Conservation (phyloP, 2,888 invertebrate genomes). For the Torymus aiolomorphi region DNA sequence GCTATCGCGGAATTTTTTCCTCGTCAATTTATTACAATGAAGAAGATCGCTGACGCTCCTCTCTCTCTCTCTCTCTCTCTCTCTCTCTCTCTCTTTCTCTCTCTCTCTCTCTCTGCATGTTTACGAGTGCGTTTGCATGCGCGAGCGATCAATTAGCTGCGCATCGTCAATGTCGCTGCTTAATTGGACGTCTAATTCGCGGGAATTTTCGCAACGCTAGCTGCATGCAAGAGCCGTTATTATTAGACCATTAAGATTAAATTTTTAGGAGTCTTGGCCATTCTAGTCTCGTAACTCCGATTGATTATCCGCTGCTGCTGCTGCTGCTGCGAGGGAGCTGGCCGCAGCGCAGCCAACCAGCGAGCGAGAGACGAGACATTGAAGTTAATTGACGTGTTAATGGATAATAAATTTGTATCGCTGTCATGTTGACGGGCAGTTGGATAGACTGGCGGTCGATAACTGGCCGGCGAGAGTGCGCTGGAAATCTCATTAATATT, state of each 20-base stretch:
- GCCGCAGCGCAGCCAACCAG: conserved; percentile 2
- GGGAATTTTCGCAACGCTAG: conserved; percentile 28
- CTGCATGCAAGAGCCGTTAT: conserved; percentile 10
- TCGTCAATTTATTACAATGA: background rate
- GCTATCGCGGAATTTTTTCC: background rate
- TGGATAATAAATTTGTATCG: conserved; percentile 71
- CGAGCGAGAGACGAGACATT: conserved; percentile 60
- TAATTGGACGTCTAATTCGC: conserved; percentile 39
- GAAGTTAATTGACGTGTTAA: conserved; percentile 71
- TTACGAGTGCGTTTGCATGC: background rate
- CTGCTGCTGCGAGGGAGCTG: conserved; percentile 13
- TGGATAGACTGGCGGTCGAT: conserved; percentile 62
- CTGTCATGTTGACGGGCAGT: conserved; percentile 55
- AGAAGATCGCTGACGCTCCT: too few relatives aligned
- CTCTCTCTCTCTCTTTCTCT: too few relatives aligned
- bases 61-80: background rate
- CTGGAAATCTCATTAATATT: conserved; percentile 68
- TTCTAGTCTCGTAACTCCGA: conserved; percentile 42
- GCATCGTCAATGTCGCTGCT: background rate
- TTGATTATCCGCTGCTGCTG: conserved; percentile 50
- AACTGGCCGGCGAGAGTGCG: conserved; percentile 60
- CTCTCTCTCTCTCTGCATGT: too few relatives aligned
- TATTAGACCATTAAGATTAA: conserved; percentile 47
- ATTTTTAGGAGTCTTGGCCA: conserved; percentile 41
- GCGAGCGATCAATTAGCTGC: background rate